phyloP scores from a whole-genome alignment of 92 coral and sea anemone species.

The Actinernus sp. region DNA sequence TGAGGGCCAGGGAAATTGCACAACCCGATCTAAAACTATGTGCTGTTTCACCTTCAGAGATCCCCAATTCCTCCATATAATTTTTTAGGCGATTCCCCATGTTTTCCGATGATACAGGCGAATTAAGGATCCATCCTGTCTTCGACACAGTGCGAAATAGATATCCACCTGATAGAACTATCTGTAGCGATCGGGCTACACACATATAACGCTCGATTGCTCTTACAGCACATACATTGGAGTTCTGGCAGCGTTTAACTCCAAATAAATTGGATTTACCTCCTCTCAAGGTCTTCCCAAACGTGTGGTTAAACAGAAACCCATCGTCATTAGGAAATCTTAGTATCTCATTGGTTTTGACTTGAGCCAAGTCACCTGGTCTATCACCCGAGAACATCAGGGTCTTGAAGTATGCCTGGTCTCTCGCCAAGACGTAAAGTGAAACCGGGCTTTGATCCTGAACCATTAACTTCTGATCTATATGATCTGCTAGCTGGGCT shows the following conservation, averaged over 20 bases:
- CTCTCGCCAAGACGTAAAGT: constrained; percentile 28
- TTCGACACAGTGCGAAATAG: too few species aligned
- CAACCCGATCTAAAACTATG: too few species aligned
- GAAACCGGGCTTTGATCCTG: constrained; percentile 11
- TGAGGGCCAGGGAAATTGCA: too few species aligned
- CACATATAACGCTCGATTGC: too few species aligned
- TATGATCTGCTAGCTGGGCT: constrained; percentile 17
- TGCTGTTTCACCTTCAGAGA: too few species aligned
- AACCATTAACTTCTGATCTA: constrained; percentile 19
- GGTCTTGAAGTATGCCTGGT: constrained; percentile 49
- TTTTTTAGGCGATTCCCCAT: too few species aligned
- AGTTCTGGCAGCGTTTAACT: constrained; percentile 15
- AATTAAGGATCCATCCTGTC: too few species aligned
- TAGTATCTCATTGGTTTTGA: constrained; percentile 36
- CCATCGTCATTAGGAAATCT: constrained; percentile 60
- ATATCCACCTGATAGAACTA: too few species aligned
- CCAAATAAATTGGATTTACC: constrained; percentile 27
- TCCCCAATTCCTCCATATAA: too few species aligned
- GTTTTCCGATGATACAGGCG: too few species aligned
- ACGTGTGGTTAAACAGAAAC: constrained; percentile 50
- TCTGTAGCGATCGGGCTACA: too few species aligned
- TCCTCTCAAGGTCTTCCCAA: constrained; percentile 46
- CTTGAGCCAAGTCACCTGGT: constrained; percentile 46
- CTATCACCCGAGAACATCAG: constrained; percentile 46
- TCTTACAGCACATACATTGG: constrained; percentile 19